Evolutionary conservation across 2,113 vertebrate genomes (phyloP), one percentile per base, ranked within the genome.

Genomic region (Narcine bancroftii): DNA sequence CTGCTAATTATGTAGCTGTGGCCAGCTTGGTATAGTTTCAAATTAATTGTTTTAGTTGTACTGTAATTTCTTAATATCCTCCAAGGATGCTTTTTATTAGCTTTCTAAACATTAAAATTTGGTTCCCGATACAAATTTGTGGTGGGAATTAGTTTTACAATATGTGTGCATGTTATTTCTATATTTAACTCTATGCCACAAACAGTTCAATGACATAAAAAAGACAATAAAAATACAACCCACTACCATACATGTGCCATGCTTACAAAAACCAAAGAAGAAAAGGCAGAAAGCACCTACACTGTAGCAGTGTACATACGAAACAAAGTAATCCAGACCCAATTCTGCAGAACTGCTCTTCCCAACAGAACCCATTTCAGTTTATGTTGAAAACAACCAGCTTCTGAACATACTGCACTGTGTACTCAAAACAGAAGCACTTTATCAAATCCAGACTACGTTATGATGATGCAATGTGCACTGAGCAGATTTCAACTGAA

Each of bases 301-400:
- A 0, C 94, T 95, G 93, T 93, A 95, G 93, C 95, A 96, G 93
- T 95, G 94, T 65, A 94, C 92, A 0, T 75, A 94, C 92, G 95
- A 95, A 81, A 94, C 50, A 53, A 0, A 92, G 60, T 9, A 92
- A 92, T 95, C 96, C 92, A 95, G 93, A 1, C 11, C 56, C 1
- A 45, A 89, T 1, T 56, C 75, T 33, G 89, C 92, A 36, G 71
- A 63, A 6, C 75, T 92, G 10, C 0, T 71, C 92, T 65, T 93
- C 93, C 93, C 93, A 73, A 0, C 0, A 53, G 94, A 94, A n/a
- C 92, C 92, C 93, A 75, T 92, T 72, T 92, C 91, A 79, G 60
- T 91, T 45, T n/a, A 72, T 42, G 0, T 0, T 24, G 92, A 77
- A 66, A 47, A 50, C 33, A 92, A 63, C 24, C 93, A 21, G 92